phyloP scores from a whole-genome alignment of 2,888 invertebrate species.

The Phalera bucephala region DNA sequence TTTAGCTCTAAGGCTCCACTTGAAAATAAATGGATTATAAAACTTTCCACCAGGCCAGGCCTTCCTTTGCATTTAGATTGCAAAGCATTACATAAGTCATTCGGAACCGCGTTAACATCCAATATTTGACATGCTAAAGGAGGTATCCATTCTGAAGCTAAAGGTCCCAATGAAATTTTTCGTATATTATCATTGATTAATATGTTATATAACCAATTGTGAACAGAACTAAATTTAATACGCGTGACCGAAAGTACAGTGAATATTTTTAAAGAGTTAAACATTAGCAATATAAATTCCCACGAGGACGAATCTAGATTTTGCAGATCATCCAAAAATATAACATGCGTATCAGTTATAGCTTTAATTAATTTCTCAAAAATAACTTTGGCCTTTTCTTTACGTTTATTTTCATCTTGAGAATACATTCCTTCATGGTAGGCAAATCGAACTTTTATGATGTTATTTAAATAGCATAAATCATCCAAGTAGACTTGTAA shows the following conservation, averaged over 20 bases:
- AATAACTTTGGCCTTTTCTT: constrained; percentile 59
- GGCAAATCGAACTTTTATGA: constrained; percentile 79
- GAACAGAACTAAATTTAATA: constrained; percentile 61
- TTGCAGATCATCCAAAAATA: constrained; percentile 78
- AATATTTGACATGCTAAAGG: constrained; percentile 84
- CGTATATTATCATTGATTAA: constrained; percentile 63
- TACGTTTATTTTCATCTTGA: constrained; percentile 56
- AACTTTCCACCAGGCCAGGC: constrained; percentile 80
- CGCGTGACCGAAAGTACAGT: constrained; percentile 58
- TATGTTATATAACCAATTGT: constrained; percentile 66
- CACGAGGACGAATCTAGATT: constrained; percentile 71
- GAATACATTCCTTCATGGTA: constrained; percentile 62
- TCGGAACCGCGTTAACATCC: constrained; percentile 81
- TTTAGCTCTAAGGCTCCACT: constrained; percentile 64
- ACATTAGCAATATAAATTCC: constrained; percentile 65
- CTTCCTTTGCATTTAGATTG: constrained; percentile 69
- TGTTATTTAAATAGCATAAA: constrained; percentile 80
- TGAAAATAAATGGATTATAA: constrained; percentile 76
- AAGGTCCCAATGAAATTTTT: constrained; percentile 65
- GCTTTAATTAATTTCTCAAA: constrained; percentile 61
- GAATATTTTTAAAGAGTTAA: constrained; percentile 57
- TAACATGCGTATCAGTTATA: constrained; percentile 50
- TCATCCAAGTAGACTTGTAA: constrained; percentile 59
- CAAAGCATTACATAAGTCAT: constrained; percentile 73
- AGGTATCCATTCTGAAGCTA: constrained; percentile 63